Evolutionary conservation across 2,888 invertebrate species (phyloP).

Genomic region (Phasia obesa): DNA sequence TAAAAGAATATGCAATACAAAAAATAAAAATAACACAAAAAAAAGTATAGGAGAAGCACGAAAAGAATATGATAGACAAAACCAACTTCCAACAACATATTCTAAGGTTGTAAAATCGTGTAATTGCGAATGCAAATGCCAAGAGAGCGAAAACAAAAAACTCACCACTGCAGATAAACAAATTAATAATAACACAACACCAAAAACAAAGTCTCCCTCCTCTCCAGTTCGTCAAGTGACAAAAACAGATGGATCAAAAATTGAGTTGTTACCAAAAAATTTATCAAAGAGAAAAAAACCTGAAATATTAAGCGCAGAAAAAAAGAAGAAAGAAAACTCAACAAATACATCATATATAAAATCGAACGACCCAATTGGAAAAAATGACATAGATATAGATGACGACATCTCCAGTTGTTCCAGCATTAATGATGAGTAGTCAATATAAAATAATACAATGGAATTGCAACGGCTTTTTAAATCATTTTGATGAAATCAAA

Average conservation of each 20-base stretch:
- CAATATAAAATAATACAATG: constrained; percentile 55
- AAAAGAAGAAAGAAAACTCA: constrained; percentile 25
- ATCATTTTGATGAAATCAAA: constrained; percentile 50
- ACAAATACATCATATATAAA: no score
- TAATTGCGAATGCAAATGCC: constrained; percentile 27
- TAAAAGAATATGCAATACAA: constrained; percentile 25
- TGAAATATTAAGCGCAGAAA: background rate
- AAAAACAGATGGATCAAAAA: background rate
- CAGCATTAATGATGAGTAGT: no score
- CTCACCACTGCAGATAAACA: background rate
- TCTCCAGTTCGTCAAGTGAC: background rate
- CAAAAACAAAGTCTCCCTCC: background rate
- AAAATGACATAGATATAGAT: background rate
- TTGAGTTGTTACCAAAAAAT: no score
- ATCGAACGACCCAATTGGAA: background rate
- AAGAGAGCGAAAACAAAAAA: constrained; percentile 1
- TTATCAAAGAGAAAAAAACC: background rate
- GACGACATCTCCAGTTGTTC: constrained; percentile 15
- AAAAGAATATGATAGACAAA: constrained; percentile 43
- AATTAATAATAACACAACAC: background rate
- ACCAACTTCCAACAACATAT: constrained; percentile 34
- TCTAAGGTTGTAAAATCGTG: constrained; percentile 7
- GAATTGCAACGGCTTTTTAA: constrained; percentile 56
- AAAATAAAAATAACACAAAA: constrained; percentile 38
- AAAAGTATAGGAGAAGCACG: constrained; percentile 31